Base-by-base conservation (phyloP, 2,797 vertebrate species). In the Melanotaenia nigrans region DNA sequence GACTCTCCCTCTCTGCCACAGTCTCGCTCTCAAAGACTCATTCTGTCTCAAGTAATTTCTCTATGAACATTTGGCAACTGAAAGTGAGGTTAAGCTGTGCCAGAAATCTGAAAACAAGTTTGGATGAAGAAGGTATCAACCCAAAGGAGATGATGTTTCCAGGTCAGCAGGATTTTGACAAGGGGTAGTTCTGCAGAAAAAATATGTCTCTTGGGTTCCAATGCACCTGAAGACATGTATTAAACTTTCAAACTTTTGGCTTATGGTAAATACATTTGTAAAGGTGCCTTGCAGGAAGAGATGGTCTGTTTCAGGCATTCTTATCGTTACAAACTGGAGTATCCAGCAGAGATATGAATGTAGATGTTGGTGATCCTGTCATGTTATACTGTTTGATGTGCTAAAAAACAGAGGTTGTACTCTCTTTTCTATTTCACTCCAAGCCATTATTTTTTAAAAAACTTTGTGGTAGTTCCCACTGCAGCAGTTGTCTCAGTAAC, bases 101-200 rank as follows among this genome's bases (percentile, higher is more conserved):
- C 72, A 68, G 71, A 76, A 83, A 84, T 59, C 72, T 61, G 61
- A 77, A 76, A 83, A 83, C 77, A 62, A 35, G 33, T 49, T 42
- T 55, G 56, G 70, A 78, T 61, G 49, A 71, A 75, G 45, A 65
- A 73, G 55, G 25, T 45, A 65, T 80, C 71, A 65, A 65, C 47
- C 62, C 70, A 62, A 59, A 66, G 33, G 25, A 78, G 64, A 75
- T 36, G 4, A n/a, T 24, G 47, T 68, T 28, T 55, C 22, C 25
- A 28, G 53, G 25, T 49, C 45, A n/a, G 45, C 45, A n/a, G 56
- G 53, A 67, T 71, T 71, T 73, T 80, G 24, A 59, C 59, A 74
- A 67, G 71, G 61, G 56, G 49, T 72, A 64, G 32, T 63, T 73
- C 59, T 54, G 28, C 51, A 64, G 72, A 71, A 69, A 49, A 51